Evolutionary conservation across 2,888 invertebrate species (phyloP).

Genomic region (Philaethria dido): DNA sequence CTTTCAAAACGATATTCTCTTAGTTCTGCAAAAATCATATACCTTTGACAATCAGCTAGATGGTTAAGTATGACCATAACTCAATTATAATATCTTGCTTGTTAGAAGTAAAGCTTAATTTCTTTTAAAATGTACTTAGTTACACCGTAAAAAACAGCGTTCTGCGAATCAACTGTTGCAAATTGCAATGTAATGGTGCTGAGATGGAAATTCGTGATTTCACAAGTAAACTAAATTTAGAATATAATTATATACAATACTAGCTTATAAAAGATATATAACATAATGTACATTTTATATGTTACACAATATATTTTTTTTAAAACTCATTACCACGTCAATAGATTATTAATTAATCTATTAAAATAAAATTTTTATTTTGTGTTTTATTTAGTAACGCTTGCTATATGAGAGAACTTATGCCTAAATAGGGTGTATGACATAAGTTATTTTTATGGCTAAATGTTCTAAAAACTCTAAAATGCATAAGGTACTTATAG

Average conservation of each 20-base stretch:
- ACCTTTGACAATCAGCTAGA: too few species aligned
- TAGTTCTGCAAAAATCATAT: too few species aligned
- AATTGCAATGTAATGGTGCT: slow-evolving; percentile 20
- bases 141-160: slow-evolving; percentile 3
- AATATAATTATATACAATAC: slow-evolving; percentile 2
- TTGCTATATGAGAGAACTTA: too few species aligned
- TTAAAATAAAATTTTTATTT: too few species aligned
- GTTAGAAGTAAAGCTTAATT: slow-evolving; percentile 8
- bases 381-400: too few species aligned
- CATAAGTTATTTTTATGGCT: neutral
- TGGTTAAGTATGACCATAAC: neutral
- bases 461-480: neutral
- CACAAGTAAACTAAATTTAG: slow-evolving; percentile 9
- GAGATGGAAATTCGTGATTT: slow-evolving; percentile 14
- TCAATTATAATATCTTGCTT: neutral
- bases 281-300: neutral
- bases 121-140: slow-evolving; percentile 13
- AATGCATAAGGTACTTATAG: neutral
- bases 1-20: neutral
- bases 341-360: too few species aligned
- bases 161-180: slow-evolving; percentile 15
- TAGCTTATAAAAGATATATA: neutral
- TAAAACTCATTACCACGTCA: neutral
- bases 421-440: neutral
- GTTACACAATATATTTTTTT: neutral